These are phyloP conservation scores for Acomys russatus DNA, from an alignment of 2,797 vertebrate species.

Conservation along the genomic window DNA sequence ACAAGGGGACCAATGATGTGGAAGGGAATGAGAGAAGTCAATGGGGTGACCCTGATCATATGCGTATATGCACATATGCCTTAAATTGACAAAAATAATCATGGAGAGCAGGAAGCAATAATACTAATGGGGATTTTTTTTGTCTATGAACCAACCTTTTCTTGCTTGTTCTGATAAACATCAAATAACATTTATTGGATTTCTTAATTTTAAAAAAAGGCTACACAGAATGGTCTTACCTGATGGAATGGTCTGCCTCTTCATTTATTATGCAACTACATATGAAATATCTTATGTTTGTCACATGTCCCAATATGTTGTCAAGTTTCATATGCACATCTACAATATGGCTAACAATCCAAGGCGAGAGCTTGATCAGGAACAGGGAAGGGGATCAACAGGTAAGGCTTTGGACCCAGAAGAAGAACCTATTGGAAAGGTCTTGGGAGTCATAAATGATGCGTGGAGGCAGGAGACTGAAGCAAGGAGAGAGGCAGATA, in stretches of 20 bases:
- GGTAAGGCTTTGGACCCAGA: conserved; percentile 9
- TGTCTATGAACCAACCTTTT: conserved; percentile 17
- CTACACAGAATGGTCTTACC: neutral
- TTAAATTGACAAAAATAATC: neutral
- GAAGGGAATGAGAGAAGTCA: neutral
- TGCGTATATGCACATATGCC: neutral
- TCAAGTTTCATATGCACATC: conserved; percentile 12
- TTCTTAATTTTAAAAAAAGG: conserved; percentile 27
- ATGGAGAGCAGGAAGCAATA: neutral
- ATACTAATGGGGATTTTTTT: conserved; percentile 7
- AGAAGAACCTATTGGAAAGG: conserved; percentile 54
- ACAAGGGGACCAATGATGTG: neutral
- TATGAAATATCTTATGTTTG: conserved; percentile 37
- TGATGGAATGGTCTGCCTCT: neutral
- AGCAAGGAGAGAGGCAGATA: neutral
- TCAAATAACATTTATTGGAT: conserved; percentile 31
- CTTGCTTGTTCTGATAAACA: conserved; percentile 20
- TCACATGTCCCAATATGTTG: neutral
- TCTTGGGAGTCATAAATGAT: conserved; percentile 16
- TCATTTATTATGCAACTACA: conserved; percentile 32
- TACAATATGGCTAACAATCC: neutral
- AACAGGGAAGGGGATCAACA: neutral
- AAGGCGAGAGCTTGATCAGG: neutral
- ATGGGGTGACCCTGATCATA: neutral
- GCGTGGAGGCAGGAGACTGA: neutral